phyloP scores from a whole-genome alignment of 1,140 invertebrate genomes.

The Pseudomyrmex concolor region DNA sequence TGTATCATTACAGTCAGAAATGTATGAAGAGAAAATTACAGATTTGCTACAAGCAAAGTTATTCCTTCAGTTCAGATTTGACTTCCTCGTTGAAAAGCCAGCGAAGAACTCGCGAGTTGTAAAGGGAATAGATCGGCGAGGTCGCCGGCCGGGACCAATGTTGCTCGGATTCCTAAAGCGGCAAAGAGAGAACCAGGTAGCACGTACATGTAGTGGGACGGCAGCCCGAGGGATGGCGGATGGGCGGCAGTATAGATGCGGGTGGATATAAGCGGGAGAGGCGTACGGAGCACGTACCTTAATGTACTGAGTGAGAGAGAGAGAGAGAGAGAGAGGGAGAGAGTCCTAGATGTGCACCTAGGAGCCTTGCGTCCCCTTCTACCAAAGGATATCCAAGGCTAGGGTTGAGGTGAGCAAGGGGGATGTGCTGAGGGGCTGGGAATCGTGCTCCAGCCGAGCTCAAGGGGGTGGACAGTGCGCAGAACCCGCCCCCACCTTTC shows the following conservation, averaged over 20 bases:
- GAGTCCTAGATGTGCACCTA: constrained; percentile 74
- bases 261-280: constrained; percentile 58
- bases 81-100: constrained; percentile 38
- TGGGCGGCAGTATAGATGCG: constrained; percentile 57
- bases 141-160: constrained; percentile 61
- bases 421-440: constrained; percentile 77
- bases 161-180: constrained; percentile 53
- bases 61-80: constrained; percentile 19
- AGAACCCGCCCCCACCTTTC: constrained; percentile 84
- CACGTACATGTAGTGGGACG: constrained; percentile 50
- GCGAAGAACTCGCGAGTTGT: constrained; percentile 38
- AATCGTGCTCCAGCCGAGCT: constrained; percentile 75
- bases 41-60: constrained; percentile 32
- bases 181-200: constrained; percentile 67
- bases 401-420: constrained; percentile 65
- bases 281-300: constrained; percentile 65
- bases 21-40: constrained; percentile 26
- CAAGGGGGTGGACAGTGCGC: constrained; percentile 84
- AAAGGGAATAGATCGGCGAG: constrained; percentile 33
- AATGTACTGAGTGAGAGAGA: constrained; percentile 62
- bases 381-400: constrained; percentile 36
- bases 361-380: constrained; percentile 70
- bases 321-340: constrained; percentile 37
- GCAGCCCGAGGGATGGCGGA: background rate
- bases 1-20: constrained; percentile 1